Evolutionary conservation across 2,888 invertebrate genomes (phyloP), one percentile per base, ranked within the genome.

Genomic region (Pseudococcus jackbeardsleyi): DNA sequence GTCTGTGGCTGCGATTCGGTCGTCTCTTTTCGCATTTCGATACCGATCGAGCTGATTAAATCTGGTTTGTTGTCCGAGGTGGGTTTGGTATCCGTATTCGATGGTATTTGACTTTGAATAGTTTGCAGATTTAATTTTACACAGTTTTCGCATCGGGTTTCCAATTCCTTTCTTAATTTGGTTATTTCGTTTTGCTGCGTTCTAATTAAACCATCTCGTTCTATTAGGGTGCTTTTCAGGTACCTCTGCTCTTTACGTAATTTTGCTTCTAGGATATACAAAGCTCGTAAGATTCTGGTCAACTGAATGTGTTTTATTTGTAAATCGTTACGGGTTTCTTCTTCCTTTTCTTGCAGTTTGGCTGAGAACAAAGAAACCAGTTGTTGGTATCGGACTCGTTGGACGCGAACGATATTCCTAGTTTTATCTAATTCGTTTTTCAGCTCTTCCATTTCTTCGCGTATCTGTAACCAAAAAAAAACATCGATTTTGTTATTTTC

Each of bases 231-330:
- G 88, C 94, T 93, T 89, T 94, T 93, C 90, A 96, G 95, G 90
- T 94, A 94, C 90, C 94, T 94, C 91, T 96, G 95, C 91, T 96
- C 96, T 91, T 95, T 94, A 84, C 94, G 93, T 39, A 96, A 92
- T 11, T 95, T 93, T 11, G 95, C 94, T 91, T 96, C 95, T 85
- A 96, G 93, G 68, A 95, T 93, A 68, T 95, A 93, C 89, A 96
- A 92, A 5, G 95, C 95, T 84, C 95, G 93, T 9, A 95, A 92
- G 46, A 96, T 94, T 89, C 94, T 93, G 6, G 95, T 94, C 42
- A 96, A 93, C 91, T 96, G 95, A 91, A 94, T 94, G 91, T 95
- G 95, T 68, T 95, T 93, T 7, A 95, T 92, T 3, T 93, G 92
- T 89, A 93, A 93, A 91, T 94, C 95, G 89, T 93, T 93, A 42